Base-by-base conservation (phyloP, 1,140 invertebrate genomes). In the Elysia chlorotica region DNA sequence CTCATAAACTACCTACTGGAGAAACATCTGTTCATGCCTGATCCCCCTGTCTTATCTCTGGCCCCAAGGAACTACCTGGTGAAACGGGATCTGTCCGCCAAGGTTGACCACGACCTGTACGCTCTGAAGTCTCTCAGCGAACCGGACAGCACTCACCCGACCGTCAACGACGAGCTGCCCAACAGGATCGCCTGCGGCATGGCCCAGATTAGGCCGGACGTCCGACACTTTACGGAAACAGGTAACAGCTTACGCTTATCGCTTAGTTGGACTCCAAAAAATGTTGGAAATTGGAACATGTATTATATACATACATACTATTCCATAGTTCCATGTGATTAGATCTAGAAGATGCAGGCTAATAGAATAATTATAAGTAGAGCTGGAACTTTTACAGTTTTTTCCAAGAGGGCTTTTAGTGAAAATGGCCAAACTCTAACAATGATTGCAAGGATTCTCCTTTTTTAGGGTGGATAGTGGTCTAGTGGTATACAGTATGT, bases 91-190 rank as follows among this genome's bases (percentile, higher is more conserved):
- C 59, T 81, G 5, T 83, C 78, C 71, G 30, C 68, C 19, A 76
- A 85, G 28, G 89, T 90, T 78, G 87, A 90, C 78, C 90, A 91
- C 71, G 84, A 86, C 33, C 54, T 71, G n/a, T 83, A 81, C 61
- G 38, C 56, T 6, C 73, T 90, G 57, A 84, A 88, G 66, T 90
- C 89, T 14, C 73, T 82, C 30, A 88, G 90, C 75, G 70, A 83
- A 25, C 82, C 88, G 10, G 83, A 87, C 35, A 77, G 83, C 21
- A 88, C 89, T 72, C 90, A 90, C 76, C 87, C 88, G 1, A 89
- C 87, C 25, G 80, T 90, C 2, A 90, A 90, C 71, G 90, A 91
- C 71, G 87, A 88, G 2, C 76, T 91, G 2, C 86, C 89, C 0
- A 89, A 89, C 74, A 78, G 88, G 53, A 85, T 90, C 10, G 77